A percentile compares a stretch with the other conserved stretches of the same genome.
phyloP scores from a whole-genome alignment of 2,797 vertebrate species.

The Leptoclinus maculatus region DNA sequence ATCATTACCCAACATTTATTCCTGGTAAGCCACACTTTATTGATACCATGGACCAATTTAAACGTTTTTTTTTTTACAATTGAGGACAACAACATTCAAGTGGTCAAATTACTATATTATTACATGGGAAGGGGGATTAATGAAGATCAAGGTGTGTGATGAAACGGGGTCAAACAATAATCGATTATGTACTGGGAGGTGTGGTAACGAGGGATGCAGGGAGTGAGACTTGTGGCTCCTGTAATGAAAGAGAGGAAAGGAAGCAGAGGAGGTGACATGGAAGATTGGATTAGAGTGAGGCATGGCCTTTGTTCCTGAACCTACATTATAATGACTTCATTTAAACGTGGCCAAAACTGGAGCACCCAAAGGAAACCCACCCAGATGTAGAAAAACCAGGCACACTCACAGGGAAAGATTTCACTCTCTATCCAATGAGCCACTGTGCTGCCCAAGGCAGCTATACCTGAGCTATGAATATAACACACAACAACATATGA shows the following conservation, averaged over 20 bases:
- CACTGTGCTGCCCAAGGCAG: background rate
- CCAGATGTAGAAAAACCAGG: background rate
- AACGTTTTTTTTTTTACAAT: background rate
- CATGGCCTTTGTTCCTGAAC: background rate
- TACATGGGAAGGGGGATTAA: background rate
- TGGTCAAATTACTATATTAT: background rate
- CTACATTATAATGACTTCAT: background rate
- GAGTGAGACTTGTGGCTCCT: background rate
- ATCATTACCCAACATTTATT: conserved; percentile 24
- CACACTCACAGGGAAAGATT: background rate
- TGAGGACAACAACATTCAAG: background rate
- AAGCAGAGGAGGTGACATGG: background rate
- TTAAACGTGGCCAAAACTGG: background rate
- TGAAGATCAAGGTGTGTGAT: background rate
- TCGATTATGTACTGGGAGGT: background rate
- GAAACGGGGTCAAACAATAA: conserved; percentile 1
- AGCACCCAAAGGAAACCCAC: background rate
- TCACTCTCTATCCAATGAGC: background rate
- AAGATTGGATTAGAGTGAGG: background rate
- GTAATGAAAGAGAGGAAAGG: background rate
- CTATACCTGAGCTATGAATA: conserved; percentile 3
- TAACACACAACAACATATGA: background rate
- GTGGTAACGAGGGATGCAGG: background rate
- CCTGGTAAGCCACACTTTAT: conserved; percentile 10
- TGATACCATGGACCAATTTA: conserved; percentile 4